A percentile compares a stretch with the other conserved stretches of the same genome.
Conservation (phyloP, 2,113 vertebrate species). For the Plotosus lineatus region DNA sequence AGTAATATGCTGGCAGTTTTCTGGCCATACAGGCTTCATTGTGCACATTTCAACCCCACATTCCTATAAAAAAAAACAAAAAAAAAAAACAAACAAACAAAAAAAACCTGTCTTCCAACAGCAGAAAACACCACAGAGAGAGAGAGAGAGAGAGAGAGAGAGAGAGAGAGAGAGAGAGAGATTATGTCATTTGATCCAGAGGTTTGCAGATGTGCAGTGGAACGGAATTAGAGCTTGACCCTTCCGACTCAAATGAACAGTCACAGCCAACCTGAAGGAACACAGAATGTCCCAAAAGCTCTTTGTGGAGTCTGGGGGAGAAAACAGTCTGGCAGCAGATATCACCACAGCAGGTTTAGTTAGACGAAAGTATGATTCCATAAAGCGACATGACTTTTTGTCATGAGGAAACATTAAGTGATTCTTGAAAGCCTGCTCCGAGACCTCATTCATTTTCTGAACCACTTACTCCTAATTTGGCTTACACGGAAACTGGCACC, state of each 20-base stretch:
- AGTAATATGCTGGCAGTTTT: background rate
- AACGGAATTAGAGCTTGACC: background rate
- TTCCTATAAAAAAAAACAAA: too few species aligned
- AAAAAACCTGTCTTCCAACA: background rate
- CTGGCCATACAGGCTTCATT: background rate
- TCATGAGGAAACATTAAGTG: background rate
- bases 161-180: background rate
- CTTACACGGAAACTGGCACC: too few species aligned
- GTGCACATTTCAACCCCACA: background rate
- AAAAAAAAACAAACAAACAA: background rate
- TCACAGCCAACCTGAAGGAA: background rate
- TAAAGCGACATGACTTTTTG: background rate
- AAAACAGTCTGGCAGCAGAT: background rate
- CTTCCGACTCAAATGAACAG: constrained; percentile 9
- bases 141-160: background rate
- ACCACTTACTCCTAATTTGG: too few species aligned
- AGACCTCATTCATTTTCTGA: too few species aligned
- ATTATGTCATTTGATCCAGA: constrained; percentile 8
- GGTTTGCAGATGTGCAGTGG: constrained; percentile 11
- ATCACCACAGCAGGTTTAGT: background rate
- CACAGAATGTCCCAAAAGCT: background rate
- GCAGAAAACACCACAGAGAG: background rate
- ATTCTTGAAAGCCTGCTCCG: background rate
- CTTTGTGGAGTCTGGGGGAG: constrained; percentile 14
- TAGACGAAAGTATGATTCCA: background rate